Evolutionary conservation across 2,113 vertebrate genomes (phyloP).

Genomic region (Trogon melanurus): DNA sequence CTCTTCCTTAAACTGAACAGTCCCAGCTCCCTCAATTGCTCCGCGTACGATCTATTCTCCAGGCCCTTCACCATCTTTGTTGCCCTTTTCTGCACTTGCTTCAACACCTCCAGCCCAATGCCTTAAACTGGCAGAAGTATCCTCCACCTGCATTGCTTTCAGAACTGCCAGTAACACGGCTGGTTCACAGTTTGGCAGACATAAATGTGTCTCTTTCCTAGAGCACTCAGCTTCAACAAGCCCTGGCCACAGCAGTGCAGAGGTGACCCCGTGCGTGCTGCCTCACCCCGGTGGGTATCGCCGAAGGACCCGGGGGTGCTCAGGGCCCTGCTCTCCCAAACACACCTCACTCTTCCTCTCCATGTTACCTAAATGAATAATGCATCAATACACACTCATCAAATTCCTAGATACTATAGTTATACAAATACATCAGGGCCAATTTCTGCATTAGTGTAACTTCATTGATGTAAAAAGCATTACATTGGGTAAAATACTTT

Average conservation of each 20-base stretch:
- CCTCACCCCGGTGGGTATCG: accelerated
- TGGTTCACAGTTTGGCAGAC: background rate
- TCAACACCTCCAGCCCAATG: background rate
- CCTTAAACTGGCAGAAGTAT: background rate
- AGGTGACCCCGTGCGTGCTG: background rate
- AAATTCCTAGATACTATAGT: conserved; percentile 20
- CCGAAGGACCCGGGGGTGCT: background rate
- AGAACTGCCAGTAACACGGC: background rate
- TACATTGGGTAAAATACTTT: background rate
- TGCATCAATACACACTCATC: background rate
- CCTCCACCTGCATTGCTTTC: background rate
- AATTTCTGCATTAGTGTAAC: conserved; percentile 25
- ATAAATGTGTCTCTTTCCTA: background rate
- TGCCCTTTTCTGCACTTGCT: too few species aligned
- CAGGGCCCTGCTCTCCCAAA: background rate
- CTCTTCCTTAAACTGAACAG: too few species aligned
- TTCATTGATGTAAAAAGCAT: background rate
- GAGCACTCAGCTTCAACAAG: background rate
- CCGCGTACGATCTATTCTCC: too few species aligned
- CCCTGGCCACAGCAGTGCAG: background rate
- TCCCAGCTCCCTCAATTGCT: too few species aligned
- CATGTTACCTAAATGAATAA: conserved; percentile 2
- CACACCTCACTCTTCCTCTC: background rate
- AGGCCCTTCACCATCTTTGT: too few species aligned
- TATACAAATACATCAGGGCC: background rate